Evolutionary conservation across 2,113 vertebrate species (phyloP), one percentile per base, ranked within the genome.

Genomic region (Sylvilagus bachmani): DNA sequence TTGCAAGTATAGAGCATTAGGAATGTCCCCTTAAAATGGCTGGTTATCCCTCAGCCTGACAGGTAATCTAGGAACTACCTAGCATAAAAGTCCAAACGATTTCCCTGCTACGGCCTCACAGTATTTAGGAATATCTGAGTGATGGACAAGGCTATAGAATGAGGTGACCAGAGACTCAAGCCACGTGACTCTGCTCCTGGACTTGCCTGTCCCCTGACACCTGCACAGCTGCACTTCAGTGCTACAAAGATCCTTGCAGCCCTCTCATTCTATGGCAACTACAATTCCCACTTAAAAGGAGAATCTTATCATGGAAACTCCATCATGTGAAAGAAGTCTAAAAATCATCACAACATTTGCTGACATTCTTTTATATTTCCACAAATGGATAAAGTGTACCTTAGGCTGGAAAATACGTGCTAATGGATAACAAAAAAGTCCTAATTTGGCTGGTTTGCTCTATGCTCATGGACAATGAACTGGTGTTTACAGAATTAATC

Each of bases 401-500:
- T 38, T 49, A 82, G 80, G 21, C 51, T 86, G 53, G 61, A 91
- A 84, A 96, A 69, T 1, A 83, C 10, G 19, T 75, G 22, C 81
- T 51, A 73, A 84, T 27, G 21, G 5, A 86, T 79, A 87, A 31
- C 53, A 44, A 86, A 85, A 36, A 69, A 31, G 27, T 78, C 58
- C 61, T 24, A 90, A 73, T 61, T 77, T 93, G 51, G 73, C 66
- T 78, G 73, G 90, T 77, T 66, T 90, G 77, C 27, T 91, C 22
- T 49, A 33, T 64, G 33, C 4, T 92, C 71, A n/a, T 3, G 4
- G 53, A 92, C 2, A 77, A 78, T 53, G 53, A 95, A 79, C 29
- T 38, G 21, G 21, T 36, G 9, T 84, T 91, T 79, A 86, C 33
- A 89, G 27, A 95, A 44, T 66, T 95, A 79, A 82, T 89, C 44